These are phyloP conservation scores for Pelvicachromis taeniatus DNA, from an alignment of 2,113 vertebrate genomes.

Conservation along the genomic window DNA sequence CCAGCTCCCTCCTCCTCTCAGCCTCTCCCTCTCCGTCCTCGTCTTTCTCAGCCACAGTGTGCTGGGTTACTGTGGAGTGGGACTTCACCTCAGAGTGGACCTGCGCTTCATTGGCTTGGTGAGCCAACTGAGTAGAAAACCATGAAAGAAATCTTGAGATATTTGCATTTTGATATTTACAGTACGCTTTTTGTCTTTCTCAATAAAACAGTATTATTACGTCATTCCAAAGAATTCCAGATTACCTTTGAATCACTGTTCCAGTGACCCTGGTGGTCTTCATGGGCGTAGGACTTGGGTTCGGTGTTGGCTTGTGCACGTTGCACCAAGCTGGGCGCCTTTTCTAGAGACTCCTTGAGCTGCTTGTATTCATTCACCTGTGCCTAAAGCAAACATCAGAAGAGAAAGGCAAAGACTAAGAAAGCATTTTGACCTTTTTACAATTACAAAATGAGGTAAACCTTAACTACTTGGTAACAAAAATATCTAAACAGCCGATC, in stretches of 20 bases:
- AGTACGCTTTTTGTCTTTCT: background rate
- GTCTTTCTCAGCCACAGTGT: conserved; percentile 31
- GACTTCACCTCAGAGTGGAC: conserved; percentile 70
- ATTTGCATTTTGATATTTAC: background rate
- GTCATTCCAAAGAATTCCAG: background rate
- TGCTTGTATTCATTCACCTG: conserved; percentile 91
- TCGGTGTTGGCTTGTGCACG: conserved; percentile 17
- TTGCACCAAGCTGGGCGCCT: conserved; percentile 71
- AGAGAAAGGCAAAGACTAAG: background rate
- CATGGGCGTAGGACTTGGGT: background rate
- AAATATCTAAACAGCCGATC: background rate
- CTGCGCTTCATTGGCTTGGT: conserved; percentile 23
- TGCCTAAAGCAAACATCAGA: conserved; percentile 64
- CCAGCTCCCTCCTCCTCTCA: conserved; percentile 87
- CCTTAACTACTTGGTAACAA: background rate
- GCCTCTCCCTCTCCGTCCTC: conserved; percentile 81
- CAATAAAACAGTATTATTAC: background rate
- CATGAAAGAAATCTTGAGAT: background rate
- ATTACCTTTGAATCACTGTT: conserved; percentile 42
- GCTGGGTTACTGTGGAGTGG: conserved; percentile 44
- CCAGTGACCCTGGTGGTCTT: background rate
- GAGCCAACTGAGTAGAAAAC: background rate
- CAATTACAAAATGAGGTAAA: background rate
- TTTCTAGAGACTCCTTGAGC: conserved; percentile 83
- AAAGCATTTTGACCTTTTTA: background rate